Conservation (phyloP, 2,888 invertebrate genomes). For the Myopa tessellatipennis region DNA sequence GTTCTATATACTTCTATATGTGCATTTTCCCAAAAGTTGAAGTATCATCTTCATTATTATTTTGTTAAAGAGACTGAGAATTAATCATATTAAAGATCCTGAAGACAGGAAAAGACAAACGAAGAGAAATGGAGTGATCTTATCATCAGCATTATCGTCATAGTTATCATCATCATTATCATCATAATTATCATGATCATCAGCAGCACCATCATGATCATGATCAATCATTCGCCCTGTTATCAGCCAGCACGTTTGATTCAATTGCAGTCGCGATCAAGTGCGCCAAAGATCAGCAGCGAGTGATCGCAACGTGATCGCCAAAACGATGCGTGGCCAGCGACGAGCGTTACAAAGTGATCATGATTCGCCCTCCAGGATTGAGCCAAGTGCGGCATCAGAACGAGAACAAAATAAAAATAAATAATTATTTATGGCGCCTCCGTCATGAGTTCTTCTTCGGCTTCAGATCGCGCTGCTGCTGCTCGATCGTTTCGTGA, state of each 20-base stretch:
- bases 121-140: neutral
- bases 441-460: constrained; percentile 2
- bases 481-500: neutral
- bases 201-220: neutral
- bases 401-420: constrained; percentile 5
- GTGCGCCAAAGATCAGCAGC: constrained; percentile 7
- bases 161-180: neutral
- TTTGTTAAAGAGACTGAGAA: no score
- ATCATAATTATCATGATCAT: neutral
- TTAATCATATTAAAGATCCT: no score
- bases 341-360: neutral
- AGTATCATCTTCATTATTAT: no score
- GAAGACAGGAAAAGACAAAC: no score
- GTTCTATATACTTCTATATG: no score
- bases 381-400: neutral
- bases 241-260: constrained; percentile 38
- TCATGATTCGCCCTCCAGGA: neutral
- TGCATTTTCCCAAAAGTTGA: no score
- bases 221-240: constrained; percentile 27
- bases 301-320: constrained; percentile 10
- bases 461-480: neutral
- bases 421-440: constrained; percentile 40
- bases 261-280: constrained; percentile 35
- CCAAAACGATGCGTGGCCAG: constrained; percentile 18
- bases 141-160: neutral